Evolutionary conservation across 1,140 invertebrate species (phyloP).

Genomic region (Polypedilum pembai): DNA sequence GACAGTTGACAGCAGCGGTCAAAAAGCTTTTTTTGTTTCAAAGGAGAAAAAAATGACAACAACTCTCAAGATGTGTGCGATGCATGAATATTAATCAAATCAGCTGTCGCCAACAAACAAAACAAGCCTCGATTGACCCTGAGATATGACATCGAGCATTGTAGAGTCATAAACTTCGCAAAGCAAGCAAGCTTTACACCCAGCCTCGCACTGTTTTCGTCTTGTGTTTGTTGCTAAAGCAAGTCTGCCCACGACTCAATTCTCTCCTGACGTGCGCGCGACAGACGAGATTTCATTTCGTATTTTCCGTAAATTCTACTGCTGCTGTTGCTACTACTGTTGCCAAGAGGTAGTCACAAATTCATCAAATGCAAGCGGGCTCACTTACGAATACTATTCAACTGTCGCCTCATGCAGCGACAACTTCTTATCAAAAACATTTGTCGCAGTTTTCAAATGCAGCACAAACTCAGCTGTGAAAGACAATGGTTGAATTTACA

Average conservation of each 20-base stretch:
- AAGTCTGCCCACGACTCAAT: constrained; percentile 13
- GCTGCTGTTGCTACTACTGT: background rate
- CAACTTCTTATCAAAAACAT: background rate
- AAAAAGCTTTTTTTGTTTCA: too few species aligned
- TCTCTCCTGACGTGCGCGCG: background rate
- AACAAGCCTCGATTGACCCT: background rate
- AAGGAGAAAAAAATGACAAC: background rate
- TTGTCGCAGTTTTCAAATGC: constrained; percentile 17
- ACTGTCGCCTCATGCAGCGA: too few species aligned
- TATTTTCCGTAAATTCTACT: constrained; percentile 5
- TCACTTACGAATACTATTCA: too few species aligned
- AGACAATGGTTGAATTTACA: background rate
- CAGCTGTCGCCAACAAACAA: background rate
- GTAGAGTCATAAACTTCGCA: background rate
- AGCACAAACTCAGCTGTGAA: background rate
- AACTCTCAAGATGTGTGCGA: background rate
- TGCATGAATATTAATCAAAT: constrained; percentile 16
- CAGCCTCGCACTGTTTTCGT: background rate
- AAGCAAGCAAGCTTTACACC: constrained; percentile 9
- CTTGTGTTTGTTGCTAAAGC: constrained; percentile 2
- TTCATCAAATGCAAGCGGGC: too few species aligned
- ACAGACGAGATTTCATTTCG: constrained; percentile 5
- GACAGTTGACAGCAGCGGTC: background rate
- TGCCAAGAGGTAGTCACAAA: background rate
- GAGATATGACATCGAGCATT: background rate